Conservation (phyloP, 2,888 invertebrate species). For the Leucophora obtusa region DNA sequence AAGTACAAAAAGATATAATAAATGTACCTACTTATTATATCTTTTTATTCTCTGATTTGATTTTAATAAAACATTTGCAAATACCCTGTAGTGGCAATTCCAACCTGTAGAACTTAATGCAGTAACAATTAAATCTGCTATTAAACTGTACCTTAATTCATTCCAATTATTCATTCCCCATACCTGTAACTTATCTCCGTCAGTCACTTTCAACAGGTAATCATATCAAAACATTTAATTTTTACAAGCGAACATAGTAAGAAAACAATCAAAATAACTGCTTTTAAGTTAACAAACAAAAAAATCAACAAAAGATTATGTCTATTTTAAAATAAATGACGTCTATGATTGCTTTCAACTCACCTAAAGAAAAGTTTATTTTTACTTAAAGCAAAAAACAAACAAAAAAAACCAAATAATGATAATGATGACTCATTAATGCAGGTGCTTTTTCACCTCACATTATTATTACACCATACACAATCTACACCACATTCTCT, state of each 20-base stretch:
- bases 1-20: too few relatives aligned
- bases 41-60: too few relatives aligned
- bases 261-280: conserved; percentile 25
- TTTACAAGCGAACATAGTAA: conserved; percentile 33
- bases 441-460: conserved; percentile 49
- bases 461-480: conserved; percentile 3
- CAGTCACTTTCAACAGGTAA: conserved; percentile 9
- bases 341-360: conserved; percentile 57
- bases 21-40: too few relatives aligned
- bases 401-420: conserved; percentile 39
- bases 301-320: conserved; percentile 21
- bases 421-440: conserved; percentile 56
- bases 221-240: conserved; percentile 18
- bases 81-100: too few relatives aligned
- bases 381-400: conserved; percentile 40
- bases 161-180: too few relatives aligned
- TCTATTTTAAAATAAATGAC: conserved; percentile 63
- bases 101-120: too few relatives aligned
- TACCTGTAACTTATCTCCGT: background rate
- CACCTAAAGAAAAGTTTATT: conserved; percentile 45
- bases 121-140: too few relatives aligned
- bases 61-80: too few relatives aligned
- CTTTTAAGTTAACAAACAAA: background rate
- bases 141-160: too few relatives aligned
- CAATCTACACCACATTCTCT: background rate